Evolutionary conservation across 2,797 vertebrate species (phyloP), one percentile per base, ranked within the genome.

Genomic region (Phalanger gymnotis): DNA sequence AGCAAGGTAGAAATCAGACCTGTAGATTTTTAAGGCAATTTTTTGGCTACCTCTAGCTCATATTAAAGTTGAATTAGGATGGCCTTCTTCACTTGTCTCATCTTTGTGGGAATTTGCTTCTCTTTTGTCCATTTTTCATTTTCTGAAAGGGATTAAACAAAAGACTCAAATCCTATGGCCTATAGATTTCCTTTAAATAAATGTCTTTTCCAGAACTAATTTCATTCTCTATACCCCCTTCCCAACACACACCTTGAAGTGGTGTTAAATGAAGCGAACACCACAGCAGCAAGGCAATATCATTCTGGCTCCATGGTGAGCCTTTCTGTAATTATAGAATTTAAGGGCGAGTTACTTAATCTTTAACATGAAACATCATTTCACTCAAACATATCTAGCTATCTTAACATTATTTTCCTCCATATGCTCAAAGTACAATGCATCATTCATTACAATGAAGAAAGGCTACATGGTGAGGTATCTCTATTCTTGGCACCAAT

Each of bases 1-100:
- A 73, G n/a, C 19, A 22, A 73, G 6, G 7, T 40, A 34, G 4
- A 95, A 93, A 13, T 94, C 91, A 90, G 51, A 94, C 19, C 16
- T 73, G 14, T n/a, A 94, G 40, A 58, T 93, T 95, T 93, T 91
- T 10, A 11, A 92, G 87, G 19, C 94, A 30, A 54, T 3, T 54
- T 95, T 96, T 91, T n/a, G 92, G 16, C 1, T 93, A 25, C 28
- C 52, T 81, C 2, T 90, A 54, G 10, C 13, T 53, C 92, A 52
- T 91, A 91, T 94, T 34, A 96, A 91, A 94, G 4, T 91, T 54
- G n/a, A 40, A 4, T 16, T 40, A 10, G 9, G 19, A 47, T 81
- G 0, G 10, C 22, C 73, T 73, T 40, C 16, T 81, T 9, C 3
- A 27, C 2, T 81, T 81, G 0, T 16, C 22, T 22, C 73, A 47